Evolutionary conservation across 37 sponge, comb jelly and placozoan species (phyloP).

Genomic region (Spongilla lacustris): DNA sequence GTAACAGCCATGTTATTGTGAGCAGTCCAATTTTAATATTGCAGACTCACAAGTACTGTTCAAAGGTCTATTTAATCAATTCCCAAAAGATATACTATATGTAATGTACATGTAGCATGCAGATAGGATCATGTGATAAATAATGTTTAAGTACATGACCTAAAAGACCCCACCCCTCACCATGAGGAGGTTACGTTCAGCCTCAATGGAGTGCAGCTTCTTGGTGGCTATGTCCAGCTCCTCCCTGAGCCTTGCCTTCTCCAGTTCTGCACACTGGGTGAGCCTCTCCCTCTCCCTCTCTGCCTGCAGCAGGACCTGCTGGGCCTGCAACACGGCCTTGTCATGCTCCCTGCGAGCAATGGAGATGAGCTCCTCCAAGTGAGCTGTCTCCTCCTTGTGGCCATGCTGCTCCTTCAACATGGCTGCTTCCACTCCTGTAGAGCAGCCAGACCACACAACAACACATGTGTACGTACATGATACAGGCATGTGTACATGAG

Average conservation of each 20-base stretch:
- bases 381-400: neutral
- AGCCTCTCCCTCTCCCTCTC: neutral
- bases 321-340: neutral
- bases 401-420: neutral
- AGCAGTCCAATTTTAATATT: too few relatives aligned
- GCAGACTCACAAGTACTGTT: too few relatives aligned
- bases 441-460: neutral
- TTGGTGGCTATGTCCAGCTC: neutral
- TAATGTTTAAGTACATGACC: too few relatives aligned
- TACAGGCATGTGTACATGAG: too few relatives aligned
- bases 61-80: too few relatives aligned
- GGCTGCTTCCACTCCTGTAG: neutral
- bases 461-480: neutral
- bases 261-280: neutral
- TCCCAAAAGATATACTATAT: too few relatives aligned
- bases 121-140: too few relatives aligned
- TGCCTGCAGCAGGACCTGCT: neutral
- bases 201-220: neutral
- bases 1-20: too few relatives aligned
- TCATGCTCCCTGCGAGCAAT: neutral
- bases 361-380: neutral
- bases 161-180: neutral
- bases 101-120: too few relatives aligned
- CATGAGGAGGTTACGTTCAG: neutral
- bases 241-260: neutral